phyloP scores from a whole-genome alignment of 2,888 invertebrate species.

The Crioceris asparagi region DNA sequence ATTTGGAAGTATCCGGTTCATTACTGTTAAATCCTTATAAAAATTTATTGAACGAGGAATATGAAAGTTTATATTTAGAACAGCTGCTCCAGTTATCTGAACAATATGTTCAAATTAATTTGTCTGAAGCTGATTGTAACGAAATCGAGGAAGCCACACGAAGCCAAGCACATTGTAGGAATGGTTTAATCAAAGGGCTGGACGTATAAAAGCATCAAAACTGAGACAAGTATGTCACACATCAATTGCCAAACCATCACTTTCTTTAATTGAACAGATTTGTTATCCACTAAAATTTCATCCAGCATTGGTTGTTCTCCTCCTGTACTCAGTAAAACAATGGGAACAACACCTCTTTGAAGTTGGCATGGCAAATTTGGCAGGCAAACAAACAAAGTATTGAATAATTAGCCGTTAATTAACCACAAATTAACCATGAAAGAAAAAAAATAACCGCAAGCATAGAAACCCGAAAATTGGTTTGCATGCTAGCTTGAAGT shows the following conservation, averaged over 20 bases:
- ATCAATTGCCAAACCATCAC: constrained; percentile 1
- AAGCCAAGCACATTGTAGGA: constrained; percentile 3
- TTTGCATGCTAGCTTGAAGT: no score
- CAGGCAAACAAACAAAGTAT: no score
- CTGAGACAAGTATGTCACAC: constrained; percentile 7
- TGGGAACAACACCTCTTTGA: no score
- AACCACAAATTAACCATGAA: no score
- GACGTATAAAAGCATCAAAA: constrained; percentile 11
- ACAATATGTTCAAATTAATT: background rate
- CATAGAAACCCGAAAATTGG: no score
- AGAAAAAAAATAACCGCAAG: no score
- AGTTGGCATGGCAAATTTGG: no score
- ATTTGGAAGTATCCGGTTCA: background rate
- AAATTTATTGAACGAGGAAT: constrained; percentile 5
- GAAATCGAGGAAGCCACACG: constrained; percentile 4
- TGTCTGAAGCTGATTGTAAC: constrained; percentile 3
- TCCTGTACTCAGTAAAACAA: no score
- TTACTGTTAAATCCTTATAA: background rate
- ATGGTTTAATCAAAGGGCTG: constrained; percentile 12
- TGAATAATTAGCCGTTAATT: no score
- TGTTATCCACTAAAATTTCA: constrained; percentile 5
- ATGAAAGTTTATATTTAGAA: background rate
- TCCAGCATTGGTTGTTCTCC: no score
- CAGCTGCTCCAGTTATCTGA: background rate
- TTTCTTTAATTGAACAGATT: constrained; percentile 4